Evolutionary conservation across 2,113 vertebrate species (phyloP), one percentile per base, ranked within the genome.

Genomic region (Corythornis cristatus): DNA sequence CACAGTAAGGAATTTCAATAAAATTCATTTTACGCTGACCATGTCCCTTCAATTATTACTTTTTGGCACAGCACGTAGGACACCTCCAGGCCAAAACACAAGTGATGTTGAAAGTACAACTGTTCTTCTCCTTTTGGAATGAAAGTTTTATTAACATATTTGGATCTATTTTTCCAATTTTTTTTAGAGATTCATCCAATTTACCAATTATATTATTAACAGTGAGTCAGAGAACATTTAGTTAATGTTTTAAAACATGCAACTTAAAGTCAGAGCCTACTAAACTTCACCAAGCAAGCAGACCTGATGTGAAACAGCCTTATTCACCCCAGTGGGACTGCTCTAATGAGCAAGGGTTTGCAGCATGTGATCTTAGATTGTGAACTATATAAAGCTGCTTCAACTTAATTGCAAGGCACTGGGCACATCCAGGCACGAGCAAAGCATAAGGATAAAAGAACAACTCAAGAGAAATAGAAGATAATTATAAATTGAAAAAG

Each of bases 401-500:
- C 4, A 0, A 56, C 95, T 93, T 95, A 96, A 95, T 92, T 95
- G 85, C 91, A 77, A 86, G 92, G 91, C 66, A 80, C 71, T 50
- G 61, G 86, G 56, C 54, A 84, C 78, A 83, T 89, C 79, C 80
- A 89, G 86, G 88, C 87, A 88, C 60, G 88, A 88, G 80, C 70
- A 74, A 82, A 93, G 68, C 4, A 11, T 5, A 22, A 50, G 73
- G 89, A 89, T 82, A 65, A 92, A 94, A 96, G 79, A 93, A 56
- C 56, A 71, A 15, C 65, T 85, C 73, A 37, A 18, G 48, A 79
- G 79, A 86, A 93, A 90, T 15, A 77, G 65, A 57, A 42, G 93
- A 86, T 95, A 89, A 95, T 96, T 93, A 84, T 82, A 88, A 88
- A 92, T 92, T 37, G 67, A 70, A 73, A 95, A 93, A 89, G 89